These are phyloP conservation scores for Microctonus hyperodae DNA, from an alignment of 2,888 invertebrate genomes.

Conservation along the genomic window DNA sequence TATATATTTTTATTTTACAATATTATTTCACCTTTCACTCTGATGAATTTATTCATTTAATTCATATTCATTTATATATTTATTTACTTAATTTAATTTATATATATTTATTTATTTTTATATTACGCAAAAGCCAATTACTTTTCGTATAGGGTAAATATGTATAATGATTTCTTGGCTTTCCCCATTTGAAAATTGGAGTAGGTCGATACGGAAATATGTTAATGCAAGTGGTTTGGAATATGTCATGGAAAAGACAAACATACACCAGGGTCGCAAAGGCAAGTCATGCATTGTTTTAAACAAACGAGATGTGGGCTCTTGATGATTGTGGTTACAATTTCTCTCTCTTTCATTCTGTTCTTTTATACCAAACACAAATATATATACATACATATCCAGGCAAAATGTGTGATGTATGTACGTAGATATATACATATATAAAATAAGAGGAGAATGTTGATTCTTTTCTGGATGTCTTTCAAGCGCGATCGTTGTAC, in stretches of 20 bases:
- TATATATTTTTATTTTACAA: too few relatives aligned
- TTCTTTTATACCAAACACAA: not conserved
- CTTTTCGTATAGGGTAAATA: not conserved
- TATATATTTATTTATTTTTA: not conserved
- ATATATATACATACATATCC: not conserved
- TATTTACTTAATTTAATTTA: not conserved
- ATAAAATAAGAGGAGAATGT: not conserved
- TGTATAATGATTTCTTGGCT: not conserved
- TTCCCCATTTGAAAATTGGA: conserved; percentile 1
- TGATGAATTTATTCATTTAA: not conserved
- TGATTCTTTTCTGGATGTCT: not conserved
- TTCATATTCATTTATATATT: not conserved
- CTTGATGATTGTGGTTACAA: not conserved
- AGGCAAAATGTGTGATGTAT: too few relatives aligned
- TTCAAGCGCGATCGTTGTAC: not conserved
- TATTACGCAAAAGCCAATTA: not conserved
- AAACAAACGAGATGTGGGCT: not conserved
- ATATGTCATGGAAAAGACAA: not conserved
- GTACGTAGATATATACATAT: too few relatives aligned
- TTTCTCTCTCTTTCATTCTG: not conserved
- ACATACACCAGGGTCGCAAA: not conserved
- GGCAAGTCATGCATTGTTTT: not conserved
- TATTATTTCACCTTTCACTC: not conserved
- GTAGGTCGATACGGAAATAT: conserved; percentile 15
- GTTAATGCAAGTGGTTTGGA: conserved; percentile 4